phyloP scores from a whole-genome alignment of 2,797 vertebrate genomes.

The Catostomus latipinnis region DNA sequence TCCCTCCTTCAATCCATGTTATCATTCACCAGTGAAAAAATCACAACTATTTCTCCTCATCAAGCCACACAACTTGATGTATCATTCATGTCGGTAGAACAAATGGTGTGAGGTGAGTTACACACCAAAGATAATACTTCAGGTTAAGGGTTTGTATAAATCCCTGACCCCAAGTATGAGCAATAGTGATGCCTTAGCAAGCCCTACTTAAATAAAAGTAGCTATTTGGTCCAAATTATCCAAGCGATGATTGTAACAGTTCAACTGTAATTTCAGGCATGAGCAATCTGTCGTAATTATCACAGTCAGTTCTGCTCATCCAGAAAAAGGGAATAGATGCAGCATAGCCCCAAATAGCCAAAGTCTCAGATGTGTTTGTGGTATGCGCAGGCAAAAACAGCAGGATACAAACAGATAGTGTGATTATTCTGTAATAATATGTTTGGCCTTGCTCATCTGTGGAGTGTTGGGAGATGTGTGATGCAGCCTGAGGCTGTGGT shows the following conservation, averaged over 20 bases:
- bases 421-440: conserved; percentile 39
- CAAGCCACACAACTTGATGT: neutral
- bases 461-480: conserved; percentile 26
- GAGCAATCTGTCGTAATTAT: conserved; percentile 19
- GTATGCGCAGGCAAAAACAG: conserved; percentile 23
- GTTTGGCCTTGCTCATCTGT: conserved; percentile 35
- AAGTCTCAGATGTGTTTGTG: conserved; percentile 13
- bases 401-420: conserved; percentile 34
- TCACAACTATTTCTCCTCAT: neutral
- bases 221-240: conserved; percentile 3
- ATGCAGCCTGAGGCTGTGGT: conserved; percentile 22
- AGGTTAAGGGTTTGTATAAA: too few species aligned
- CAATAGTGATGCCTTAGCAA: neutral
- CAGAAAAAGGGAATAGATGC: conserved; percentile 1
- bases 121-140: neutral
- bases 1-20: neutral
- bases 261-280: conserved; percentile 9
- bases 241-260: neutral
- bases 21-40: neutral
- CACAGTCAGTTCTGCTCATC: neutral
- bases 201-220: neutral
- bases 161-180: neutral
- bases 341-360: neutral
- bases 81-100: neutral
- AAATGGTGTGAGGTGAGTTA: neutral